Evolutionary conservation across 2,797 vertebrate species (phyloP), one percentile per base, ranked within the genome.

Genomic region (Chaetophractus vellerosus): DNA sequence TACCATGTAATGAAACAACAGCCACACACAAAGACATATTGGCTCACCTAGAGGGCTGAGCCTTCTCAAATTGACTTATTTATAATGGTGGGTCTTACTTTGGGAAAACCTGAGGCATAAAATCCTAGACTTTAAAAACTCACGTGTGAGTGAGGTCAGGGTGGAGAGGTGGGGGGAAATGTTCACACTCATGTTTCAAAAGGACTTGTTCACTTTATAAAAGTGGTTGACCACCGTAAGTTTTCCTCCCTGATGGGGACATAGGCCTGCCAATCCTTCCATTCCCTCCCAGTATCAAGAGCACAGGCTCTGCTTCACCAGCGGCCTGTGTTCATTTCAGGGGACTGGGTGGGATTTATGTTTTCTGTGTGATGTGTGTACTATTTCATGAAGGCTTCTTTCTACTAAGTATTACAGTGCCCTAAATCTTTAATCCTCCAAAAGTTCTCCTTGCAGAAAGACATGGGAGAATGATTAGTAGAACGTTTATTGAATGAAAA

Each of bases 401-500:
- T 81, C 59, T 94, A 19, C 41, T 57, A 94, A 81, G 48, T 48
- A 95, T 81, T 90, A n/a, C 9, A 74, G 31, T 64, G 16, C 31
- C 76, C 80, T 85, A 76, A 83, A 79, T 31, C 55, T 94, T 14
- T 68, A 68, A 75, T 81, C 38, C 72, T 78, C 57, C 31, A n/a
- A 76, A 91, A 90, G 23, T 45, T 76, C 38, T 87, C 63, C 36
- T 69, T 78, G 59, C 31, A 16, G 64, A 91, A 88, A 91, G 59
- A 63, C 85, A 81, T 75, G 18, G 48, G 66, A 90, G 33, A 82
- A 91, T 36, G 72, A 80, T 89, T 89, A 66, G 50, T 91, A 69
- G 81, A 90, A 85, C 33, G 21, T 83, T 63, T 68, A 83, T 71
- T 90, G 81, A 94, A 78, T 63, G 36, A 83, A 76, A 93, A 66